Base-by-base conservation (phyloP, 2,113 vertebrate species). In the Pluvialis apricaria region DNA sequence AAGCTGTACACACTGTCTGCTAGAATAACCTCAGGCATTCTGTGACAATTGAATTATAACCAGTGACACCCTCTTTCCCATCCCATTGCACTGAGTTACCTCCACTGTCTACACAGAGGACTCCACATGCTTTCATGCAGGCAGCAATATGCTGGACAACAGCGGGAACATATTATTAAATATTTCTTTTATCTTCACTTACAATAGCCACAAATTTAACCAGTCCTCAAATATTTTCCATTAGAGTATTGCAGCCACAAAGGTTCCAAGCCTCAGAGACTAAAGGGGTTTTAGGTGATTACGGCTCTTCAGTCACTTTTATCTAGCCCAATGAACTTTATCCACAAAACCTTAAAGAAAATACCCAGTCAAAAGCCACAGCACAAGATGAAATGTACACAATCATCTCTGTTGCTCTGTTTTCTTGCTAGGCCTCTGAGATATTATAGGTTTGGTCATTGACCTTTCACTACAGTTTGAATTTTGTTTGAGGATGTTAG, bases 171-270 rank as follows among this genome's bases (percentile, higher is more conserved):
- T 47, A 92, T 95, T 96, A 92, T 86, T 95, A 89, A 86, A 92
- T 83, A 96, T 76, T 81, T 92, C 77, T 95, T 97, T 96, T 86
- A 96, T 95, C 91, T 96, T 93, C 47, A 62, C 47, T 82, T 80
- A 95, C 85, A 96, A 93, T 42, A 87, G 61, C 34, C 80, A 86
- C 47, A 66, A 83, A 89, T 78, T 87, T 36, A 82, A 91, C 25
- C 42, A 86, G 60, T 68, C 78, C 12, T 10, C 64, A 88, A 78
- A 45, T 64, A 92, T 75, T 91, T 96, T 90, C 82, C 86, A 19
- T 45, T 7, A 61, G 38, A 84, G 24, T 68, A 31, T 25, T 96
- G 73, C 77, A 87, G 61, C 24, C 65, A 84, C 44, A 64, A 73
- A 84, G 55, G 77, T 84, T 91, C 60, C n/a, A 75, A 65, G 47